Percentiles rank a stretch among this genome's conserved stretches.
Conservation (phyloP, 2,888 invertebrate species). For the Cataglyphis livida region DNA sequence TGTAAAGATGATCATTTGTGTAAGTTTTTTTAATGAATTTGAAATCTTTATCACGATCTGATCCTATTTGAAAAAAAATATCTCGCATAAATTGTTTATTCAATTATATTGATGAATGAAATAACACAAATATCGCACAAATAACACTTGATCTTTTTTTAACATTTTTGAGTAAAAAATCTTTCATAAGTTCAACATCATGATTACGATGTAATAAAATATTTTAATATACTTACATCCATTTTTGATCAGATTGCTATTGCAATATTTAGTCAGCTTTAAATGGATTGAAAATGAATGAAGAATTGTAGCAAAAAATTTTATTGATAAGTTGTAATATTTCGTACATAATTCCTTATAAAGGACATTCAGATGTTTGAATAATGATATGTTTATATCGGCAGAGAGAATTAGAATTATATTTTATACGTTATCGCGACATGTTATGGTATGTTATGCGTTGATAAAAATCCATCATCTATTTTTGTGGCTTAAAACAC, state of each 20-base stretch:
- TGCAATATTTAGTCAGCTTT: not conserved
- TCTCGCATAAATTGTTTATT: not conserved
- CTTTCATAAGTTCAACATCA: not conserved
- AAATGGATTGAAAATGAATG: not conserved
- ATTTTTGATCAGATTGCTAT: not conserved
- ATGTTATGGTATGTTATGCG: not conserved
- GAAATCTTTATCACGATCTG: not conserved
- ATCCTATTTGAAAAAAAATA: not conserved
- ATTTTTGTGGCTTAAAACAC: slow-evolving; percentile 1
- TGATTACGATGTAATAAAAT: not conserved
- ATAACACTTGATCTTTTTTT: not conserved
- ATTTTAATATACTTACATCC: not conserved
- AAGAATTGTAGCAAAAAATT: slow-evolving; percentile 22
- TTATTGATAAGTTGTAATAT: slow-evolving; percentile 42
- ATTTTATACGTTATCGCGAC: slow-evolving; percentile 7
- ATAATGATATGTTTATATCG: slow-evolving; percentile 68
- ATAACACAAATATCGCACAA: not conserved
- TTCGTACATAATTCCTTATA: slow-evolving; percentile 45
- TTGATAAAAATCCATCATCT: slow-evolving; percentile 2
- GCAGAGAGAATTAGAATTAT: slow-evolving; percentile 56
- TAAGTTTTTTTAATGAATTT: not conserved
- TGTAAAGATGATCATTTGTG: not conserved
- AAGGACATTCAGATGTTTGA: slow-evolving; percentile 58
- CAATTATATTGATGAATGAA: not conserved
- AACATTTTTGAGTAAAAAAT: not conserved